Evolutionary conservation across 2,113 vertebrate species (phyloP).

Genomic region (Cryptomyrus ogoouensis): DNA sequence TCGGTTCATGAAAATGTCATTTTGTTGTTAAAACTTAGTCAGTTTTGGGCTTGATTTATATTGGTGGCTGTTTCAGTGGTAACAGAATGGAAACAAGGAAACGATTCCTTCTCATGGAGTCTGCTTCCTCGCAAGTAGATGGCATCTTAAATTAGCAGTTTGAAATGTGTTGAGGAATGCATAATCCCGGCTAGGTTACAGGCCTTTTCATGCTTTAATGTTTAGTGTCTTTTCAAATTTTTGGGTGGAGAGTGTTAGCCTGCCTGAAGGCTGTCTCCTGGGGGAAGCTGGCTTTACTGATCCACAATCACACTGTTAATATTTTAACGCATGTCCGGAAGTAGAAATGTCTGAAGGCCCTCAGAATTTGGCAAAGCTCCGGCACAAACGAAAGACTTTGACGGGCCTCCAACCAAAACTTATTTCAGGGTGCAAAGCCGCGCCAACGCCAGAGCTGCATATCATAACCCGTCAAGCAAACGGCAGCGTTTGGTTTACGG

Average conservation of each 20-base stretch:
- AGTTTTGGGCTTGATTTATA: background rate
- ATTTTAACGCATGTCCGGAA: slow-evolving; percentile 1
- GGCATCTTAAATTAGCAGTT: background rate
- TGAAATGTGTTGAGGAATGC: background rate
- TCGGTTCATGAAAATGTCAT: background rate
- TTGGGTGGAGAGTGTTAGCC: background rate
- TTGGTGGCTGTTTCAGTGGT: background rate
- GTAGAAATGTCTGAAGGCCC: background rate
- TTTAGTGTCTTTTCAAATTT: background rate
- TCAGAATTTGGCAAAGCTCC: background rate
- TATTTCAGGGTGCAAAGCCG: background rate
- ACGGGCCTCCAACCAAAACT: background rate
- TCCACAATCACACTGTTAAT: slow-evolving; percentile 5
- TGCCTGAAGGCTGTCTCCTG: background rate
- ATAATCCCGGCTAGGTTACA: background rate
- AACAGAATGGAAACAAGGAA: background rate
- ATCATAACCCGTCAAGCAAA: background rate
- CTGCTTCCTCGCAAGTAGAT: background rate
- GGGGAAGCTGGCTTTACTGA: background rate
- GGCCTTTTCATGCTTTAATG: background rate
- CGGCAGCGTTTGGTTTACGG: no score
- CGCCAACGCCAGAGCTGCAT: background rate
- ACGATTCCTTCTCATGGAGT: background rate
- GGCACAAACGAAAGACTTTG: background rate
- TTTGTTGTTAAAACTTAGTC: background rate